These are phyloP conservation scores for Menidia beryllina DNA, from an alignment of 2,113 vertebrate genomes.

Conservation along the genomic window DNA sequence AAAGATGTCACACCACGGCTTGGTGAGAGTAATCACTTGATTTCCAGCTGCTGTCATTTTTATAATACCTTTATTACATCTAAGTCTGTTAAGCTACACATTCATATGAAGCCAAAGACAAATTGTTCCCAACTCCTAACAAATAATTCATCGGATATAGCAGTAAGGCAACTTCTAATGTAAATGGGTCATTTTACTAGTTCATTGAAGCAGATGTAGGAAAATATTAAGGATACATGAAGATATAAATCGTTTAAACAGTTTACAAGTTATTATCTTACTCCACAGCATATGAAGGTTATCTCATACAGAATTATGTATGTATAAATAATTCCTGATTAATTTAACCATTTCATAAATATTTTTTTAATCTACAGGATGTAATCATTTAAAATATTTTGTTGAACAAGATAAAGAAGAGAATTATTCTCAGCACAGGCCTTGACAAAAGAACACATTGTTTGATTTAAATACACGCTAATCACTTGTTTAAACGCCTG, in stretches of 20 bases:
- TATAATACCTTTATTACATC: slow-evolving; percentile 3
- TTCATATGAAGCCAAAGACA: slow-evolving; percentile 35
- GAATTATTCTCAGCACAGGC: neutral
- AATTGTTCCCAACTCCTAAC: slow-evolving; percentile 17
- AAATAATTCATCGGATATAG: slow-evolving; percentile 49
- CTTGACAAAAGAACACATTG: neutral
- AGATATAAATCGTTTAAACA: neutral
- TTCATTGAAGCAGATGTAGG: slow-evolving; percentile 38
- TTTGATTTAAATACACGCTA: neutral
- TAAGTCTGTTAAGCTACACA: slow-evolving; percentile 13
- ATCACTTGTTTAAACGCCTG: too few relatives aligned
- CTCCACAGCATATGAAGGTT: neutral
- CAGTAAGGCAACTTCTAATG: slow-evolving; percentile 17
- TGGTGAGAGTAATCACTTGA: slow-evolving; percentile 27
- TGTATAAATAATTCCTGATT: too few relatives aligned
- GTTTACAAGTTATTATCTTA: slow-evolving; percentile 18
- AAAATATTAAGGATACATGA: neutral
- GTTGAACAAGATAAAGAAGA: neutral
- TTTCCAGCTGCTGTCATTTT: slow-evolving; percentile 19
- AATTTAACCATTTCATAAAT: neutral
- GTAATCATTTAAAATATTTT: neutral
- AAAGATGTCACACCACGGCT: neutral
- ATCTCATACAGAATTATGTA: neutral
- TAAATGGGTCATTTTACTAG: slow-evolving; percentile 20
- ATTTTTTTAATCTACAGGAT: neutral